Evolutionary conservation across 2,888 invertebrate genomes (phyloP).

Genomic region (Ichneumoninae sp.): DNA sequence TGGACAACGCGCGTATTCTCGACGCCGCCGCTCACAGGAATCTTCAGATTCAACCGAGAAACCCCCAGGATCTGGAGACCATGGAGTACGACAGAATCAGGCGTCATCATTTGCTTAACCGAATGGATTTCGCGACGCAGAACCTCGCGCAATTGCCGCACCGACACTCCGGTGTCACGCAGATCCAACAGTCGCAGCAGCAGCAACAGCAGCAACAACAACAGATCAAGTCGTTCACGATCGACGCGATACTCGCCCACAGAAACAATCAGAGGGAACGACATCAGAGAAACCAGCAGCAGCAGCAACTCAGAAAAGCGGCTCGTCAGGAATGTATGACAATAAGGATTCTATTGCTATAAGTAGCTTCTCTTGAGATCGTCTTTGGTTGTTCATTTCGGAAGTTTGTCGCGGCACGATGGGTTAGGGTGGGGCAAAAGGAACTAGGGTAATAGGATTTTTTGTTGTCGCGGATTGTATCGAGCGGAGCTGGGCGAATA

Average conservation of each 20-base stretch:
- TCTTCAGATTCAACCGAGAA: constrained; percentile 76
- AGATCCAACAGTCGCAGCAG: constrained; percentile 75
- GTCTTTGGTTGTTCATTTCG: not conserved
- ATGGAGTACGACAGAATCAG: constrained; percentile 80
- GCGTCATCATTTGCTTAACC: constrained; percentile 73
- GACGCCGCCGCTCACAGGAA: constrained; percentile 75
- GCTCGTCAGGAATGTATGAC: constrained; percentile 68
- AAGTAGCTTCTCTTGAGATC: not conserved
- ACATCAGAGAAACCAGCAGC: constrained; percentile 77
- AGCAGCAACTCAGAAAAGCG: constrained; percentile 74
- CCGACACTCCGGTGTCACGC: constrained; percentile 73
- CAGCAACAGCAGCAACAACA: constrained; percentile 73
- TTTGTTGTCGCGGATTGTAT: not conserved
- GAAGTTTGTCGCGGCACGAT: not conserved
- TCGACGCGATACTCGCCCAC: constrained; percentile 94
- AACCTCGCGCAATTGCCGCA: constrained; percentile 71
- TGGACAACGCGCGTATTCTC: constrained; percentile 74
- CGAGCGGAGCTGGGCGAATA: no score
- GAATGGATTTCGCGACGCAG: constrained; percentile 73
- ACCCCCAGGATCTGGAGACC: constrained; percentile 74
- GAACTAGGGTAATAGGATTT: not conserved
- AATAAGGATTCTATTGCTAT: not conserved
- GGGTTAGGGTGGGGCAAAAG: not conserved
- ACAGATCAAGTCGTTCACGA: constrained; percentile 92
- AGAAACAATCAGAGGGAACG: constrained; percentile 85